Evolutionary conservation across 2,797 vertebrate genomes (phyloP).

Genomic region (Tauraco hartlaubi): DNA sequence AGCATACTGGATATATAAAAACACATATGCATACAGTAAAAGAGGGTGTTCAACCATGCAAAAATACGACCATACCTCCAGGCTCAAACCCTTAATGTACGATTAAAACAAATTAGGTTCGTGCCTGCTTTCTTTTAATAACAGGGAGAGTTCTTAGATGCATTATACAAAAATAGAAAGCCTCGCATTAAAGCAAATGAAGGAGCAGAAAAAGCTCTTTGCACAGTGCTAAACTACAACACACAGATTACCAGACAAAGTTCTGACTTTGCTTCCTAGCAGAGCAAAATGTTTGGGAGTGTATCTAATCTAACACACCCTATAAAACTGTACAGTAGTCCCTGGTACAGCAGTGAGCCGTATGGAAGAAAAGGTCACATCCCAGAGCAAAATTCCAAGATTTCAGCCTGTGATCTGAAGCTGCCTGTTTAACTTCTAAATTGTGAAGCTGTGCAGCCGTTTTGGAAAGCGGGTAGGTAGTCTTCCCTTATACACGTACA

Average conservation of each 20-base stretch:
- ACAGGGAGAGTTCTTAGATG: neutral
- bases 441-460: neutral
- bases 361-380: neutral
- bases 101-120: neutral
- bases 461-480: neutral
- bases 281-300: conserved; percentile 5
- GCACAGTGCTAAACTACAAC: neutral
- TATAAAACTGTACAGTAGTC: conserved; percentile 33
- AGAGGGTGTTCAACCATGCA: neutral
- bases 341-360: neutral
- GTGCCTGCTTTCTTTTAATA: neutral
- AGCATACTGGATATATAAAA: neutral
- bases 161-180: neutral
- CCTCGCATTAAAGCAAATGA: neutral
- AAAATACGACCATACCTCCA: conserved; percentile 8
- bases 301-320: conserved; percentile 36
- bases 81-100: neutral
- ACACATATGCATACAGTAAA: neutral
- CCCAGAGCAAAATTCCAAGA: neutral
- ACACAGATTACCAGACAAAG: neutral
- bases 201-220: neutral
- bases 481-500: neutral
- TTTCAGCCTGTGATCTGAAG: neutral
- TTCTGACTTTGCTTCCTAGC: neutral
- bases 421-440: neutral